Percentiles rank a stretch among this genome's conserved stretches.
Conservation (phyloP, 2,113 vertebrate species). For the Rhea pennata region DNA sequence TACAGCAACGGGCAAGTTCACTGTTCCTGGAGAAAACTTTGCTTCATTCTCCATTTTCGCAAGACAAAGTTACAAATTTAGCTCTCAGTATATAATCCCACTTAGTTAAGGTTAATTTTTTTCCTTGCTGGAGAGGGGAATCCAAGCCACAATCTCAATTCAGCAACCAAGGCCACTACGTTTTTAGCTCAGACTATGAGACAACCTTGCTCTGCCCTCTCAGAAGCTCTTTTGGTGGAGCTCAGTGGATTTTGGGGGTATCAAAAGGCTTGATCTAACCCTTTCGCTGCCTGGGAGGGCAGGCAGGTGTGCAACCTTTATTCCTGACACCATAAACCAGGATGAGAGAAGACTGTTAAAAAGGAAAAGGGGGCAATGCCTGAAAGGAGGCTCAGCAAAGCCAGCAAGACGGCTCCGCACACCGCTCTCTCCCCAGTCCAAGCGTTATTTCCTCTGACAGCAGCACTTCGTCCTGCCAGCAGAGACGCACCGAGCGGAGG, state of each 20-base stretch:
- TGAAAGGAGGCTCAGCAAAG: neutral
- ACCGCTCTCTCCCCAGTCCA: neutral
- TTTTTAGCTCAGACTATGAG: neutral
- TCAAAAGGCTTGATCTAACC: neutral
- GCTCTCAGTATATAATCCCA: neutral
- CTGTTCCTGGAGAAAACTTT: neutral
- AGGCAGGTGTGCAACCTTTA: neutral
- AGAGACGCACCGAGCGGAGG: neutral
- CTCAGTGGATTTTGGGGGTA: neutral
- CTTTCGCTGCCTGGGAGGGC: too few relatives aligned
- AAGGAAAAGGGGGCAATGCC: neutral
- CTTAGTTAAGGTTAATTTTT: neutral
- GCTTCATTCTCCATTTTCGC: slow-evolving; percentile 34
- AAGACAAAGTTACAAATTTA: neutral
- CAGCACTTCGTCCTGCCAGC: neutral
- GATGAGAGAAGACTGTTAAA: neutral
- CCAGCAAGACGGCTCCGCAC: too few relatives aligned
- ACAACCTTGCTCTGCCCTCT: neutral
- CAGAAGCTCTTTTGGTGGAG: neutral
- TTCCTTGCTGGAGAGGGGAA: neutral
- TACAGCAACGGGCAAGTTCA: neutral
- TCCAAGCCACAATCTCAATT: neutral
- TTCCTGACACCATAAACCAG: too few relatives aligned
- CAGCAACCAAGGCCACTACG: neutral
- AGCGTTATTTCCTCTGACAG: too few relatives aligned